Conservation (phyloP, 2,797 vertebrate species). For the Gobionotothen gibberifrons region DNA sequence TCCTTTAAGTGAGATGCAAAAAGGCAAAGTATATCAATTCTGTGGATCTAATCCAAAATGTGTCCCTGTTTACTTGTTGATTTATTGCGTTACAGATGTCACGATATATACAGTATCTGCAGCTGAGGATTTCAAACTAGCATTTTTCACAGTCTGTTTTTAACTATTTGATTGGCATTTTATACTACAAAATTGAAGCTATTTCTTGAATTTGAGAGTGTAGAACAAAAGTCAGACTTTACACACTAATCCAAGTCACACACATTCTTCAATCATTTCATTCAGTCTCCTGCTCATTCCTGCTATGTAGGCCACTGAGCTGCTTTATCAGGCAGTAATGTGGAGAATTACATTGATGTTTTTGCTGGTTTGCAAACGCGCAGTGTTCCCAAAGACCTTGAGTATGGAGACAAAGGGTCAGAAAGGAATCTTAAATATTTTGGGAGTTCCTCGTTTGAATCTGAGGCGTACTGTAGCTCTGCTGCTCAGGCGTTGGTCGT, state of each 20-base stretch:
- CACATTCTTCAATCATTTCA: slow-evolving; percentile 30
- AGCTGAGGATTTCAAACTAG: not conserved
- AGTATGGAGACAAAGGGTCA: not conserved
- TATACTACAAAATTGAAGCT: not conserved
- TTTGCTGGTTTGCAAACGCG: not conserved
- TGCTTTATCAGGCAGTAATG: slow-evolving; percentile 10
- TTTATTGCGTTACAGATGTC: not conserved
- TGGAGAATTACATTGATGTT: slow-evolving; percentile 29
- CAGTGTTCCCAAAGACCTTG: not conserved
- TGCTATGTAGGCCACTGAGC: slow-evolving; percentile 26
- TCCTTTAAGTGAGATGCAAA: not conserved
- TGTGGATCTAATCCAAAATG: no score
- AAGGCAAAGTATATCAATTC: not conserved
- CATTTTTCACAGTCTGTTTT: not conserved
- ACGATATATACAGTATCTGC: not conserved
- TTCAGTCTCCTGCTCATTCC: slow-evolving; percentile 12
- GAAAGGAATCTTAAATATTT: not conserved
- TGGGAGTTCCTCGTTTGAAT: not conserved
- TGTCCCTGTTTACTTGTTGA: not conserved
- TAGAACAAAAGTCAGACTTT: slow-evolving; percentile 12
- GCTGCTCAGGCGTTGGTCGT: slow-evolving; percentile 39
- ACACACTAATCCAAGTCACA: slow-evolving; percentile 56
- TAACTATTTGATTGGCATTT: not conserved
- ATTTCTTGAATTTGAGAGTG: slow-evolving; percentile 9
- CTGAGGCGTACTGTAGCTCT: not conserved